These are phyloP conservation scores for Xestia xanthographa DNA, from an alignment of 2,888 invertebrate genomes.

Conservation along the genomic window DNA sequence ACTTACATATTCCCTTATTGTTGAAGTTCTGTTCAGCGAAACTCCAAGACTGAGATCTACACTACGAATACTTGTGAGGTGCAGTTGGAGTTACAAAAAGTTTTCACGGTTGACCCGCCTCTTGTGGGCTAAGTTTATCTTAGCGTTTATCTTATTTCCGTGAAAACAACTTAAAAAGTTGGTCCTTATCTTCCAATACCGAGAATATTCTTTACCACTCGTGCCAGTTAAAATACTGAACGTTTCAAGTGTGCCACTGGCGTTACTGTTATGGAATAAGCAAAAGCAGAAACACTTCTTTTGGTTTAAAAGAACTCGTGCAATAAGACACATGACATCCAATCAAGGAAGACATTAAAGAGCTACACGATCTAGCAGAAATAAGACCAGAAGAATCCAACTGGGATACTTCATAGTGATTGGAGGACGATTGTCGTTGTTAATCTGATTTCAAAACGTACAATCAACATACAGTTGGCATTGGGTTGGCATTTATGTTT, in stretches of 20 bases:
- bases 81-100: conserved; percentile 69
- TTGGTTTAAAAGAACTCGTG: conserved; percentile 5
- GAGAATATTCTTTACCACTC: conserved; percentile 75
- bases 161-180: conserved; percentile 82
- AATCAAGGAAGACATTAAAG: conserved; percentile 24
- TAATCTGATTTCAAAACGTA: conserved; percentile 52
- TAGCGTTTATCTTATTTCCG: conserved; percentile 85
- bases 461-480: conserved; percentile 42
- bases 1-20: conserved; percentile 37
- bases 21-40: conserved; percentile 21
- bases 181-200: conserved; percentile 80
- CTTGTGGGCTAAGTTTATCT: conserved; percentile 79
- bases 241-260: conserved; percentile 48
- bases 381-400: conserved; percentile 27
- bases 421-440: conserved; percentile 19
- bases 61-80: conserved; percentile 57
- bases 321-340: conserved; percentile 17
- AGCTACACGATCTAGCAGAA: conserved; percentile 25
- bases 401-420: conserved; percentile 21
- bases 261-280: conserved; percentile 43
- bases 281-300: conserved; percentile 14
- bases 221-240: conserved; percentile 63
- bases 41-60: conserved; percentile 18
- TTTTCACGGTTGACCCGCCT: conserved; percentile 77
- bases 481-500: conserved; percentile 53